Conservation (phyloP, 2,888 invertebrate species). For the Dolichopus griseipennis region DNA sequence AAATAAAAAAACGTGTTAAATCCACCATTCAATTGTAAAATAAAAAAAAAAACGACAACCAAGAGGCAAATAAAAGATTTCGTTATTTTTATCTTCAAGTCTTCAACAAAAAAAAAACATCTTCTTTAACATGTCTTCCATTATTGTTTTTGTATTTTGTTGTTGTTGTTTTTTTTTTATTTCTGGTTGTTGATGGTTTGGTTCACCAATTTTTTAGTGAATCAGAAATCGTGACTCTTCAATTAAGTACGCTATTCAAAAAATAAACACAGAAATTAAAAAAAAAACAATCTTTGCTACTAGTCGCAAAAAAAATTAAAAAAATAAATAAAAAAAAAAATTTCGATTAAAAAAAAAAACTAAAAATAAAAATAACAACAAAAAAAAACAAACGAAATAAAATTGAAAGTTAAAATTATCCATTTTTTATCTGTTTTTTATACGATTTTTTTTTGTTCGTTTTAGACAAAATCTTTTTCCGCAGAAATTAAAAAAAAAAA, state of each 20-base stretch:
- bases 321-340: not conserved
- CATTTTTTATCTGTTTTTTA: too few species aligned
- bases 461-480: too few species aligned
- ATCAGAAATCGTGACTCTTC: conserved; percentile 4
- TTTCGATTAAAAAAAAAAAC: not conserved
- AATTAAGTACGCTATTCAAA: not conserved
- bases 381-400: too few species aligned
- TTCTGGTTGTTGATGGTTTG: not conserved
- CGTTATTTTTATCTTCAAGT: not conserved
- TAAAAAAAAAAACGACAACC: too few species aligned
- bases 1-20: too few species aligned
- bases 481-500: too few species aligned
- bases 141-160: not conserved
- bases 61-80: too few species aligned
- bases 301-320: not conserved
- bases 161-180: not conserved
- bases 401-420: not conserved
- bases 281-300: too few species aligned
- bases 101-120: not conserved
- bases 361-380: too few species aligned
- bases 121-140: not conserved
- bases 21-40: too few species aligned
- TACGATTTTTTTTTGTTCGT: too few species aligned
- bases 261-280: too few species aligned
- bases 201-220: not conserved